Evolutionary conservation across 53 echinoderm and acorn worm genomes (phyloP), one percentile per base, ranked within the genome.

Genomic region (Crossaster papposus): DNA sequence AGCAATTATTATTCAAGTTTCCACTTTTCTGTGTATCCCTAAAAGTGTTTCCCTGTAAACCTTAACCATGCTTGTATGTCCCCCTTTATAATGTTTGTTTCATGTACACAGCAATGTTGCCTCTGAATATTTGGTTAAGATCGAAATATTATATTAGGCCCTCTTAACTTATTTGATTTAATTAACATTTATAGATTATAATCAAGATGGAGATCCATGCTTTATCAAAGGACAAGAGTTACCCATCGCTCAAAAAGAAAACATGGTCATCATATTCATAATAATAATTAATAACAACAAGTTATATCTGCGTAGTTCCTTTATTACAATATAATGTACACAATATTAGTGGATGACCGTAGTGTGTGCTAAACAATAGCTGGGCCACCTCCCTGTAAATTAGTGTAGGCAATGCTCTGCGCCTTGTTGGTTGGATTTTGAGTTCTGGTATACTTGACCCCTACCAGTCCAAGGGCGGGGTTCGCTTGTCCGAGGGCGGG

Each of bases 371-470:
- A 85, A 53, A 85, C 85, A 32, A 85, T 85, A 54, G 85, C 85
- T 3, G 72, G 50, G 22, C 74, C 73, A 53, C 85, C 85, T 3
- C 73, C 85, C 31, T 85, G 74, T 22, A 85, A 51, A 54, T 85
- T 85, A 30, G 72, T 85, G 74, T 85, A 85, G 8, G 85, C 85
- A 85, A 85, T 85, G 23, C 85, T 85, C 0, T 74, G 72, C 10
- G 85, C 72, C 14, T 72, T 85, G 75, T 85, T 85, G 15, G 72
- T 54, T 20, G 74, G 74, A 30, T 83, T 83, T 28, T 70, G 83
- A 83, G 83, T 83, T 83, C 83, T 83, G 26, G 65, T 36, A 29
- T 85, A 85, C 55, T 85, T 85, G 38, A 85, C 85, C 53, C 85
- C 85, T 30, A n/a, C n/a, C 13, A 85, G 28, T 14, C 85, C 85